Evolutionary conservation across 2,797 vertebrate species (phyloP).

Genomic region (Siniperca undulata): DNA sequence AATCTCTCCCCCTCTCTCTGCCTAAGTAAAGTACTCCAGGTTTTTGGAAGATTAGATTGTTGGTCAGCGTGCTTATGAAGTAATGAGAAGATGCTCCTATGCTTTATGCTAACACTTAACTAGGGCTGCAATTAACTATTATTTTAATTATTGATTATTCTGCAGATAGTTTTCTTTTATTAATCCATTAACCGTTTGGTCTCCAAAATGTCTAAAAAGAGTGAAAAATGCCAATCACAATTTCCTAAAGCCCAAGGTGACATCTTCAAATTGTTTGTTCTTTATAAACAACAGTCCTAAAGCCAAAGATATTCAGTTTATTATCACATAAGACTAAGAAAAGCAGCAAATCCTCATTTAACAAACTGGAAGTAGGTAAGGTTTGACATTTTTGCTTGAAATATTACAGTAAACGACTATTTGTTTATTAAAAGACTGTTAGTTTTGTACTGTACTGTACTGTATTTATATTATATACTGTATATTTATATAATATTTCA

Average conservation of each 20-base stretch:
- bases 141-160: neutral
- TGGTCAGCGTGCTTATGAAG: conserved; percentile 15
- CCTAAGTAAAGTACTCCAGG: conserved; percentile 12
- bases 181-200: neutral
- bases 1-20: conserved; percentile 35
- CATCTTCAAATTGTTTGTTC: neutral
- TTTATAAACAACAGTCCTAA: neutral
- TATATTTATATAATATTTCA: neutral
- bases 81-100: neutral
- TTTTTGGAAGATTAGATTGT: conserved; percentile 17
- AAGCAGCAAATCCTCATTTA: neutral
- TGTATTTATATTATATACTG: neutral
- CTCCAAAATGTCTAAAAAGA: neutral
- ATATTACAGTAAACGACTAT: neutral
- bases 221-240: neutral
- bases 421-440: neutral
- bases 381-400: neutral
- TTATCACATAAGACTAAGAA: neutral
- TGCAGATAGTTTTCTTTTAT: neutral
- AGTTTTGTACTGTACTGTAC: neutral
- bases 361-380: neutral
- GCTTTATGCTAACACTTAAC: neutral
- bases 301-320: neutral
- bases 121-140: neutral
- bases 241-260: neutral